phyloP scores from a whole-genome alignment of 2,888 invertebrate species.

The Spisula solida region DNA sequence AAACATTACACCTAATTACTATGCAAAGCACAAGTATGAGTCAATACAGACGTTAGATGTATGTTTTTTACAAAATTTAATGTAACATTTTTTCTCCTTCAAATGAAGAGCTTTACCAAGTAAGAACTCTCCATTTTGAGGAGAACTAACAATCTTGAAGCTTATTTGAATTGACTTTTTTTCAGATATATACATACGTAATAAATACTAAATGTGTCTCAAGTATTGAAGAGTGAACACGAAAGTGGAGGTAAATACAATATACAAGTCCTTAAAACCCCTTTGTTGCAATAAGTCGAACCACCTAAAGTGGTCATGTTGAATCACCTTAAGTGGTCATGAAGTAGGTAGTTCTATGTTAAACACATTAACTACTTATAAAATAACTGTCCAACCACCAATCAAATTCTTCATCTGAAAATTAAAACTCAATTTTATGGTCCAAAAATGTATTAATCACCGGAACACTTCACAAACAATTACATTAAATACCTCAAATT shows the following conservation, averaged over 20 bases:
- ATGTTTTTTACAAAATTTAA: too few species aligned
- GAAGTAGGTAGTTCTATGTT: not conserved
- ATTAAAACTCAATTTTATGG: not conserved
- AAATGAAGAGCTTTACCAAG: not conserved
- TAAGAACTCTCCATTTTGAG: too few species aligned
- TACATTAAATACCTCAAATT: not conserved
- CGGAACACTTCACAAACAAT: constrained; percentile 4
- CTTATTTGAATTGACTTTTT: not conserved
- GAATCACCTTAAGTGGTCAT: not conserved
- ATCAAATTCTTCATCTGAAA: not conserved
- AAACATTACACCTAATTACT: too few species aligned
- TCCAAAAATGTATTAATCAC: not conserved
- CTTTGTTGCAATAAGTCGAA: not conserved
- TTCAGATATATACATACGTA: not conserved
- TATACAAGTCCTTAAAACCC: not conserved
- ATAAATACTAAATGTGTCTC: not conserved
- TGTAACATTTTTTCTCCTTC: too few species aligned
- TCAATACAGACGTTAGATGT: too few species aligned
- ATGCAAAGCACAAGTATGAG: too few species aligned
- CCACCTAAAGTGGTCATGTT: not conserved
- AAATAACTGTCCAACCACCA: not conserved
- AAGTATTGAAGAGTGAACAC: not conserved
- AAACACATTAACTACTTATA: constrained; percentile 20
- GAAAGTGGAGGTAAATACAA: not conserved
- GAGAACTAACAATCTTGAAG: too few species aligned